Conservation (phyloP, 2,797 vertebrate species). For the Euphonia xanthogaster region DNA sequence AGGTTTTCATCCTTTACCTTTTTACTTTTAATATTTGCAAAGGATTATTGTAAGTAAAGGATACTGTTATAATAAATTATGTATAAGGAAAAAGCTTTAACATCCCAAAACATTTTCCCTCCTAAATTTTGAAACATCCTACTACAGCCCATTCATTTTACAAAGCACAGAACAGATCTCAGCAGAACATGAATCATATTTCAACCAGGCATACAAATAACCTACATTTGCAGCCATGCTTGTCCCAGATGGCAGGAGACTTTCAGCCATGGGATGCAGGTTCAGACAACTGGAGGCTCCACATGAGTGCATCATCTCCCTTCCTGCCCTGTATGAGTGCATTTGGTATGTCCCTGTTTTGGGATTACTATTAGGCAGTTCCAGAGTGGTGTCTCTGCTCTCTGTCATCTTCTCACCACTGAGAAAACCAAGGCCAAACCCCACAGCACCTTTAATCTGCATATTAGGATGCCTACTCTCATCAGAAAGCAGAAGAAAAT, state of each 20-base stretch:
- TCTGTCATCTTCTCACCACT: background rate
- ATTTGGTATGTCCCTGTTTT: background rate
- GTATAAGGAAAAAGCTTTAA: background rate
- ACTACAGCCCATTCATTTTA: background rate
- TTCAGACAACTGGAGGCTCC: background rate
- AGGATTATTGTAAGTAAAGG: background rate
- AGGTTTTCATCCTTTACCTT: background rate
- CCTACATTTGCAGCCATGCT: rapidly evolving
- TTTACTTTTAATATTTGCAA: background rate
- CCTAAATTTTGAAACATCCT: background rate
- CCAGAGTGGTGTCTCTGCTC: background rate
- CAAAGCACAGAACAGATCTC: background rate
- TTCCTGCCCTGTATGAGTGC: background rate
- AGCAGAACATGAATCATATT: background rate
- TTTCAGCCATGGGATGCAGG: background rate
- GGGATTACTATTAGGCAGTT: background rate
- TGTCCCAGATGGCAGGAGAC: background rate
- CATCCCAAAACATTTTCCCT: background rate
- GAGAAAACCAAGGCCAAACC: background rate
- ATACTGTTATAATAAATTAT: background rate
- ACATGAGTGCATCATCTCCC: background rate
- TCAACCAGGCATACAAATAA: background rate
- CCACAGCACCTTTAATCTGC: background rate
- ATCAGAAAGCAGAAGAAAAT: background rate
- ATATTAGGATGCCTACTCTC: background rate